Evolutionary conservation across 2,113 vertebrate species (phyloP).

Genomic region (Perca schrenkii): DNA sequence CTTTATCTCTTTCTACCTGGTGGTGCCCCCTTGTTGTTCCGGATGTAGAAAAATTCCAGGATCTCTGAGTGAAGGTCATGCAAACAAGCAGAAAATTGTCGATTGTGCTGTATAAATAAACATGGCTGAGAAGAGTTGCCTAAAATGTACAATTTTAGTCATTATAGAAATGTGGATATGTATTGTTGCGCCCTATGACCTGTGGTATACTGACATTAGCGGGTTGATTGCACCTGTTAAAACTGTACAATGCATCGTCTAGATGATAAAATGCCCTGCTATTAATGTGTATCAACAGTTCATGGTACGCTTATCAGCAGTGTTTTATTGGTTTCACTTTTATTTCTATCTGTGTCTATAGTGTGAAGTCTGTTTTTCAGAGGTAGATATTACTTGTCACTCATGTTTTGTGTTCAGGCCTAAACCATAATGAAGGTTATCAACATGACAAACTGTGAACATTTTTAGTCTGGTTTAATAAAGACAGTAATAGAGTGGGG

Average conservation of each 20-base stretch:
- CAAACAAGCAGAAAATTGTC: constrained; percentile 51
- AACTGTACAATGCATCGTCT: not conserved
- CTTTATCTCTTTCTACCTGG: constrained; percentile 1
- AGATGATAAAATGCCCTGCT: not conserved
- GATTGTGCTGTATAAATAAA: constrained; percentile 43
- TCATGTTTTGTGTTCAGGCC: not conserved
- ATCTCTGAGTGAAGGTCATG: constrained; percentile 47
- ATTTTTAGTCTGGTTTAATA: not conserved
- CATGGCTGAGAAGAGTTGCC: not conserved
- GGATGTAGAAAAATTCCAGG: constrained; percentile 23
- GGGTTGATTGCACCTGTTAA: constrained; percentile 11
- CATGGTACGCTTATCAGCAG: constrained; percentile 7
- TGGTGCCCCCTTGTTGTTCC: constrained; percentile 6
- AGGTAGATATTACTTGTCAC: not conserved
- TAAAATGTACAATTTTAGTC: not conserved
- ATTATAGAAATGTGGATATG: not conserved
- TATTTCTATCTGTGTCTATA: not conserved
- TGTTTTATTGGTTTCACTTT: constrained; percentile 20
- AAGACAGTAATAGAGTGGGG: not conserved
- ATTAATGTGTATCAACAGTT: not conserved
- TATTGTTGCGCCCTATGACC: not conserved
- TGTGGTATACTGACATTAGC: not conserved
- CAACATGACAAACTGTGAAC: not conserved
- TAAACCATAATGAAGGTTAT: not conserved
- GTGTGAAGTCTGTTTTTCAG: not conserved